These are phyloP conservation scores for Cheilosia grossa DNA, from an alignment of 2,888 invertebrate genomes.

Conservation along the genomic window DNA sequence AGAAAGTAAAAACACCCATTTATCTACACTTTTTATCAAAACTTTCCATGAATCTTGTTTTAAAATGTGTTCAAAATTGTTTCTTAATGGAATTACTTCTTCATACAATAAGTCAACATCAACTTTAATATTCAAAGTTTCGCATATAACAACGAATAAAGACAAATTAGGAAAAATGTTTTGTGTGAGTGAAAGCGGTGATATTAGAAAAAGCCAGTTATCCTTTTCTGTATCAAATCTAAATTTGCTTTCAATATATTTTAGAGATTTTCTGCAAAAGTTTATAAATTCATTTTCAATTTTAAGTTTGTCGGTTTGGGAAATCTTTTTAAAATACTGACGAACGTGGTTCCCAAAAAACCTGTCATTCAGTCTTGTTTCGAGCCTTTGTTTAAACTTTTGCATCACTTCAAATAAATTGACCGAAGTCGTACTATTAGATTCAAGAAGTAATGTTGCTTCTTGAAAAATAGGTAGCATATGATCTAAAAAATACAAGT, in stretches of 20 bases:
- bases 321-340: constrained; percentile 20
- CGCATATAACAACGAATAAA: constrained; percentile 28
- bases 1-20: too few relatives aligned
- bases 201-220: too few relatives aligned
- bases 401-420: constrained; percentile 29
- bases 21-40: too few relatives aligned
- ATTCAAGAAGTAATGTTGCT: constrained; percentile 36
- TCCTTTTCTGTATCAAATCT: neutral
- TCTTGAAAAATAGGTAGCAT: constrained; percentile 31
- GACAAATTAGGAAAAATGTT: constrained; percentile 13
- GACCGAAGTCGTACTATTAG: constrained; percentile 36
- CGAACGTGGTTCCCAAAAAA: neutral
- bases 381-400: constrained; percentile 10
- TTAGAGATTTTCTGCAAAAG: constrained; percentile 41
- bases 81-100: constrained; percentile 3
- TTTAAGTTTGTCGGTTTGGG: constrained; percentile 24
- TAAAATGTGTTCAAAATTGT: constrained; percentile 26
- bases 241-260: constrained; percentile 33
- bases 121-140: neutral
- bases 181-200: too few relatives aligned
- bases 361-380: too few relatives aligned
- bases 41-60: constrained; percentile 20
- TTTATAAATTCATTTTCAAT: constrained; percentile 41
- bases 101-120: constrained; percentile 10
- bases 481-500: constrained; percentile 32